Evolutionary conservation across 2,113 vertebrate species (phyloP).

Genomic region (Mormyrus iriodes): DNA sequence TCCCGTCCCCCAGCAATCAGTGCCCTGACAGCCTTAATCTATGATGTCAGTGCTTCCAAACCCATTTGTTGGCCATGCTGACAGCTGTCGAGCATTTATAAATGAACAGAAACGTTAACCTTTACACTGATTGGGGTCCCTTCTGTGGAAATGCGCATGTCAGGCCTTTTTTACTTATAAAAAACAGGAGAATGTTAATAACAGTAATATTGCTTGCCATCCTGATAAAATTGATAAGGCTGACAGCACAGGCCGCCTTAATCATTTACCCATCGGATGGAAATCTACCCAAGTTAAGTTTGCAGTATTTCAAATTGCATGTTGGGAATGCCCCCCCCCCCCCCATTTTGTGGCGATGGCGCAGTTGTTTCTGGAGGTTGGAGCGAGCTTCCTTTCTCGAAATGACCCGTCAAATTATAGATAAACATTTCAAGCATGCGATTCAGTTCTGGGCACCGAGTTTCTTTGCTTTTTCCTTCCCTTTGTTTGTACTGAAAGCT

Average conservation of each 20-base stretch:
- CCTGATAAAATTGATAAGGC: constrained; percentile 34
- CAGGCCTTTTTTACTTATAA: constrained; percentile 35
- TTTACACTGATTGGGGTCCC: constrained; percentile 67
- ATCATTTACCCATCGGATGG: background rate
- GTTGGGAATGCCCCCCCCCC: too few relatives aligned
- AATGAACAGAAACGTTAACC: constrained; percentile 80
- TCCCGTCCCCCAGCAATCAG: constrained; percentile 54
- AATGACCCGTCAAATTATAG: constrained; percentile 16
- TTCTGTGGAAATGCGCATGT: constrained; percentile 64
- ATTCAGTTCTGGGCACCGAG: background rate
- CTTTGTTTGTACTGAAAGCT: background rate
- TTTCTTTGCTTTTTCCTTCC: background rate
- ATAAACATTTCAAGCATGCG: constrained; percentile 1
- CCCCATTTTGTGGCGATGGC: background rate
- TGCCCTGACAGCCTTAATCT: constrained; percentile 72
- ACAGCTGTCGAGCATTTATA: constrained; percentile 71
- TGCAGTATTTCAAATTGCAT: background rate
- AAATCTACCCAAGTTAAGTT: background rate
- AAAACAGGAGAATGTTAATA: background rate
- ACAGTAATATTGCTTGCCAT: background rate
- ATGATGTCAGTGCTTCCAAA: constrained; percentile 71
- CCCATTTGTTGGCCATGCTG: constrained; percentile 61
- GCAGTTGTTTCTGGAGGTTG: background rate
- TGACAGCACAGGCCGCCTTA: background rate
- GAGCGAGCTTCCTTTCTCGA: constrained; percentile 1